These are phyloP conservation scores for Macaria notata DNA, from an alignment of 2,888 invertebrate genomes.

Conservation along the genomic window DNA sequence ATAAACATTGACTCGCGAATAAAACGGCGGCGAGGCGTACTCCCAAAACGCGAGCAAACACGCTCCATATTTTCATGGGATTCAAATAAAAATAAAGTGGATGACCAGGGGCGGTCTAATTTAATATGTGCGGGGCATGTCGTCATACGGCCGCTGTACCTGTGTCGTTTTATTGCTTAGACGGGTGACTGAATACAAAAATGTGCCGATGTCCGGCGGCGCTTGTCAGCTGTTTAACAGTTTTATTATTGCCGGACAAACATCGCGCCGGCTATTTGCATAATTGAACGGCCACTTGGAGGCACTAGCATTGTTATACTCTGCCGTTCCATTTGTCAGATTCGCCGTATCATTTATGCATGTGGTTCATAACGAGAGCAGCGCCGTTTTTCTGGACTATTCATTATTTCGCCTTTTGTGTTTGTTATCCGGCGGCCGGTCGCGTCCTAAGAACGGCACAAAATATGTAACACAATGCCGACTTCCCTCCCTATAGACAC, in stretches of 20 bases:
- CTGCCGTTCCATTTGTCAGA: slow-evolving; percentile 81
- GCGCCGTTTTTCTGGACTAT: slow-evolving; percentile 75
- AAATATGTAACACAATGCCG: slow-evolving; percentile 62
- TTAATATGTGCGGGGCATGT: slow-evolving; percentile 75
- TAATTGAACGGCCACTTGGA: slow-evolving; percentile 82
- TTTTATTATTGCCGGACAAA: slow-evolving; percentile 79
- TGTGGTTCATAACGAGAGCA: slow-evolving; percentile 75
- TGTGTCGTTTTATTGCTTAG: slow-evolving; percentile 74
- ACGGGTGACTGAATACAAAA: slow-evolving; percentile 67
- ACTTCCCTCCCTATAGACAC: slow-evolving; percentile 62
- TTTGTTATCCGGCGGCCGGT: slow-evolving; percentile 65
- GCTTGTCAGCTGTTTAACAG: slow-evolving; percentile 81
- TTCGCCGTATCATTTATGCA: slow-evolving; percentile 80
- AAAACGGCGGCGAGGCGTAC: slow-evolving; percentile 62
- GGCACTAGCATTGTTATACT: slow-evolving; percentile 80
- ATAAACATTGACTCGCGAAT: slow-evolving; percentile 76
- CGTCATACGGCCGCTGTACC: slow-evolving; percentile 70
- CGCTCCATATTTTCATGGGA: slow-evolving; percentile 77
- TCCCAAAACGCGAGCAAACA: slow-evolving; percentile 67
- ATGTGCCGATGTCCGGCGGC: slow-evolving; percentile 58
- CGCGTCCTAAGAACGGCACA: slow-evolving; percentile 58
- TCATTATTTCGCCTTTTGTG: slow-evolving; percentile 77
- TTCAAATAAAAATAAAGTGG: slow-evolving; percentile 80
- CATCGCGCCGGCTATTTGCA: slow-evolving; percentile 79
- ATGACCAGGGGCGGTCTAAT: slow-evolving; percentile 74